A percentile compares a stretch with the other conserved stretches of the same genome.
Conservation (phyloP, 2,888 invertebrate species). For the Tiliacea citrago region DNA sequence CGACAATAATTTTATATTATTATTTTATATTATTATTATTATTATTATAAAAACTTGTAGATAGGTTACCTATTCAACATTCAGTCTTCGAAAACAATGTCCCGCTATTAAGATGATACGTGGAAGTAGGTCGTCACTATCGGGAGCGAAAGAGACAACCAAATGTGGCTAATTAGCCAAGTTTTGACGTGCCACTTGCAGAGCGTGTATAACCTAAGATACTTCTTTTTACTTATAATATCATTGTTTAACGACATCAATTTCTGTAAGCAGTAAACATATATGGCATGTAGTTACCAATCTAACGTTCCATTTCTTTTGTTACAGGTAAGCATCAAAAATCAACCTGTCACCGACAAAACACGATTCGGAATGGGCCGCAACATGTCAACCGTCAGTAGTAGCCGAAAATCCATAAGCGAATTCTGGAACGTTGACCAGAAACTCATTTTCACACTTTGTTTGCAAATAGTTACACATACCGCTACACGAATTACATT, state of each 20-base stretch:
- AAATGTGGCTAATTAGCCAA: too few species aligned
- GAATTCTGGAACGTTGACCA: conserved; percentile 61
- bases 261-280: not conserved
- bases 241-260: not conserved
- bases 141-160: too few species aligned
- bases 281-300: not conserved
- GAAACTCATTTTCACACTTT: conserved; percentile 78
- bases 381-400: conserved; percentile 22
- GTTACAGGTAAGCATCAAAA: conserved; percentile 75
- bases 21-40: too few species aligned
- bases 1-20: too few species aligned
- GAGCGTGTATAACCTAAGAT: too few species aligned
- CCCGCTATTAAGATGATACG: too few species aligned
- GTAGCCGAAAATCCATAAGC: conserved; percentile 43
- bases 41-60: too few species aligned
- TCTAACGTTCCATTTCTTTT: conserved; percentile 59
- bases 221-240: too few species aligned
- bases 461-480: conserved; percentile 82
- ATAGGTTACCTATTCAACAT: too few species aligned
- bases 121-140: too few species aligned
- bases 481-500: conserved; percentile 78
- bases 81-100: too few species aligned
- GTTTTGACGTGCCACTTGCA: too few species aligned
- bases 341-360: conserved; percentile 34
- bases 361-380: not conserved